Percentiles rank a stretch among this genome's conserved stretches.
phyloP scores from a whole-genome alignment of 2,888 invertebrate species.

The Perizoma affinitatum region DNA sequence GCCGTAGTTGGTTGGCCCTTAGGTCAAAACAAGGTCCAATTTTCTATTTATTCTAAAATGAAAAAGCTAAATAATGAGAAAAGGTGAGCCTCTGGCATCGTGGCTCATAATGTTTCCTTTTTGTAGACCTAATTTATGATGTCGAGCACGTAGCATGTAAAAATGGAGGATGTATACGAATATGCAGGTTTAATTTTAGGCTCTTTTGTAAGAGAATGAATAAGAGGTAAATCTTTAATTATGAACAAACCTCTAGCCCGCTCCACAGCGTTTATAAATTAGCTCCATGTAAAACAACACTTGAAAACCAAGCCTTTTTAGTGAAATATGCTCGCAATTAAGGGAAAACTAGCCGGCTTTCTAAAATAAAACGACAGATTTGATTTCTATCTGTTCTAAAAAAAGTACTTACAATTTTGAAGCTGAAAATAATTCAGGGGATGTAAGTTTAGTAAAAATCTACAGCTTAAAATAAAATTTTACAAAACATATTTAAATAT shows the following conservation, averaged over 20 bases:
- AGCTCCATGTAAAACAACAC: constrained; percentile 57
- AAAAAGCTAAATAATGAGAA: constrained; percentile 65
- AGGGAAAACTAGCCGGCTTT: constrained; percentile 37
- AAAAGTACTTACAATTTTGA: constrained; percentile 32
- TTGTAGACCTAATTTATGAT: constrained; percentile 76
- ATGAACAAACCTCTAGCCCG: constrained; percentile 60
- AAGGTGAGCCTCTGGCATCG: constrained; percentile 61
- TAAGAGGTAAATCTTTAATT: constrained; percentile 73
- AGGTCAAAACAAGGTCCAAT: constrained; percentile 47
- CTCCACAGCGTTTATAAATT: constrained; percentile 57
- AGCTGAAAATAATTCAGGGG: too few species aligned
- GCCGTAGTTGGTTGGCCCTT: too few species aligned
- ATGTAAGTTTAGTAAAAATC: too few species aligned
- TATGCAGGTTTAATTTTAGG: constrained; percentile 74
- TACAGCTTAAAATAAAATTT: too few species aligned
- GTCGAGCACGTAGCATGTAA: constrained; percentile 66
- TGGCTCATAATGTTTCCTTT: constrained; percentile 68
- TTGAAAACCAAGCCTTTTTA: constrained; percentile 47
- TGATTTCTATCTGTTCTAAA: constrained; percentile 45
- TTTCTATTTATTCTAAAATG: constrained; percentile 53
- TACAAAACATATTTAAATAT: too few species aligned
- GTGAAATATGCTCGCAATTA: constrained; percentile 42
- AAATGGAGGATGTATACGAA: constrained; percentile 68
- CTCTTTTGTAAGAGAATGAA: constrained; percentile 70
- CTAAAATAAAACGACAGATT: constrained; percentile 41